These are phyloP conservation scores for Aplochiton taeniatus DNA, from an alignment of 2,797 vertebrate genomes.

Conservation along the genomic window DNA sequence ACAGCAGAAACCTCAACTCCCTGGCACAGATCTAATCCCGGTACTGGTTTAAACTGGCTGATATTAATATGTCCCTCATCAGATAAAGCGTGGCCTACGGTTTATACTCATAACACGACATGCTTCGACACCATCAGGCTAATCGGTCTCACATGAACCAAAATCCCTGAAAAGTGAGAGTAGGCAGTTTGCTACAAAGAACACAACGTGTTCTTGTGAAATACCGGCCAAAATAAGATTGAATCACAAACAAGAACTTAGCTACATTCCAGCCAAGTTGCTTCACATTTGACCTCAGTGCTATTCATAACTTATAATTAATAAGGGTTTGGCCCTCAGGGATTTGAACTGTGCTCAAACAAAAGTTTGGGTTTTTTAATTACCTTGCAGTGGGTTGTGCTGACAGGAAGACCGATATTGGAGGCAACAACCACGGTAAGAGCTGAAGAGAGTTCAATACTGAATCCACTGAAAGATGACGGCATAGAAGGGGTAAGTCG, in stretches of 20 bases:
- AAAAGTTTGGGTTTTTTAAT: conserved; percentile 2
- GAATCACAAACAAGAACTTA: too few species aligned
- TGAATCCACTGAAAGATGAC: conserved; percentile 87
- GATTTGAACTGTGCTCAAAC: background rate
- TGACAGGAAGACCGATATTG: conserved; percentile 94
- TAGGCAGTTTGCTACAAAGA: too few species aligned
- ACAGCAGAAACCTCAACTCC: conserved; percentile 1
- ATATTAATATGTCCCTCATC: conserved; percentile 5
- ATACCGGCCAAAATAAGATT: too few species aligned
- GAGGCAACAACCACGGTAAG: conserved; percentile 93
- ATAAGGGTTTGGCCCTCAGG: background rate
- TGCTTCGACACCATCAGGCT: too few species aligned
- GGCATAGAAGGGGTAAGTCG: too few species aligned
- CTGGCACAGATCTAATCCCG: background rate
- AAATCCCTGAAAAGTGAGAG: too few species aligned
- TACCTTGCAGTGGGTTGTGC: conserved; percentile 98
- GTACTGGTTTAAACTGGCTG: background rate
- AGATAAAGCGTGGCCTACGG: background rate
- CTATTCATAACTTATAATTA: too few species aligned
- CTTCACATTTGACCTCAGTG: too few species aligned
- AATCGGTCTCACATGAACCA: too few species aligned
- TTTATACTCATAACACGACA: too few species aligned
- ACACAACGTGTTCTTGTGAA: too few species aligned
- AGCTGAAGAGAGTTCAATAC: conserved; percentile 94
- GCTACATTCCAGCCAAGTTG: too few species aligned